These are phyloP conservation scores for Xenopus laevis DNA, from an alignment of 2,113 vertebrate genomes.

Conservation along the genomic window DNA sequence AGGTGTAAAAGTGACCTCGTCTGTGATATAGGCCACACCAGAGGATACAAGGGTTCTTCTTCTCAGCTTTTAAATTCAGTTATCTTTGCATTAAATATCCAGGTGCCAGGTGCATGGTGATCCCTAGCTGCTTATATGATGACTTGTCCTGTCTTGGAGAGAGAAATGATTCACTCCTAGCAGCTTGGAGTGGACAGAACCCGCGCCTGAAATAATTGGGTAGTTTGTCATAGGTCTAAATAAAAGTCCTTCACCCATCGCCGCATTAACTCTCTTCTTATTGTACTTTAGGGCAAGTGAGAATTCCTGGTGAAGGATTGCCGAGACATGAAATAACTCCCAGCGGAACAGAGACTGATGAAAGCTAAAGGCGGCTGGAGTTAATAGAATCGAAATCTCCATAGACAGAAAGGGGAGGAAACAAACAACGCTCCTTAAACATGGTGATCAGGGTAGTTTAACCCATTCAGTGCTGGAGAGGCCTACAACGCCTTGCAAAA, in stretches of 20 bases:
- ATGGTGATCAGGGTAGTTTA: slow-evolving; percentile 42
- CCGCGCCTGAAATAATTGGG: slow-evolving; percentile 42
- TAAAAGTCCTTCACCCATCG: slow-evolving; percentile 45
- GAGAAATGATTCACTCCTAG: slow-evolving; percentile 41
- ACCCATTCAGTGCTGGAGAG: slow-evolving; percentile 45
- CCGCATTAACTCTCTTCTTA: slow-evolving; percentile 43
- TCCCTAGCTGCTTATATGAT: slow-evolving; percentile 34
- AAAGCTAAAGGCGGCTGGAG: slow-evolving; percentile 12
- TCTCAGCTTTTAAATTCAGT: background rate
- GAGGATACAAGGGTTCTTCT: background rate
- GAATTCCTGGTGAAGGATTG: slow-evolving; percentile 41
- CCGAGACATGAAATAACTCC: slow-evolving; percentile 34
- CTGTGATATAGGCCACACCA: background rate
- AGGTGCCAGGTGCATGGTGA: slow-evolving; percentile 14
- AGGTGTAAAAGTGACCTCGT: background rate
- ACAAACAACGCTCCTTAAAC: background rate
- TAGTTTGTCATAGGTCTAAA: slow-evolving; percentile 45
- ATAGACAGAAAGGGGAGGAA: background rate
- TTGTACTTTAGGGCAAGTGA: slow-evolving; percentile 37
- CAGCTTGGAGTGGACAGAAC: slow-evolving; percentile 36
- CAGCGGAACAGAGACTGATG: slow-evolving; percentile 23
- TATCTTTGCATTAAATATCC: slow-evolving; percentile 1
- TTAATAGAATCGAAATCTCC: slow-evolving; percentile 37
- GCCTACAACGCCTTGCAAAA: slow-evolving; percentile 45
- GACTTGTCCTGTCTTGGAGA: slow-evolving; percentile 27